Conservation (phyloP, 2,797 vertebrate species). For the Takifugu rubripes region DNA sequence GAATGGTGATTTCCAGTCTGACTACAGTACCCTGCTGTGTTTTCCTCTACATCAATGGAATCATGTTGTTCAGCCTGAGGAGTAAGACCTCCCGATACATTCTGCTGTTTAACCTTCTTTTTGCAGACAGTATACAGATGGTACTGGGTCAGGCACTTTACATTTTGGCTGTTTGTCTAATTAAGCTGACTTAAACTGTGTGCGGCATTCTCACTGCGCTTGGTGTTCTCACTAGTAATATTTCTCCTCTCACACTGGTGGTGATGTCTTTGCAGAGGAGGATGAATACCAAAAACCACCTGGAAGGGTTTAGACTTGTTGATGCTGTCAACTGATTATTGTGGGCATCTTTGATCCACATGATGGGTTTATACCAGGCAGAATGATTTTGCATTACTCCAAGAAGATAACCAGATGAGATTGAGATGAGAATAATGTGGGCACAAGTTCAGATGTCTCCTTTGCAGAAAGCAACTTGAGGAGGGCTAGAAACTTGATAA, state of each 20-base stretch:
- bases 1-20: not conserved
- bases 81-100: constrained; percentile 63
- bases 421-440: too few species aligned
- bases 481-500: too few species aligned
- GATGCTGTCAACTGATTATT: too few species aligned
- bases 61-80: constrained; percentile 35
- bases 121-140: constrained; percentile 51
- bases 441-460: too few species aligned
- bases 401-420: too few species aligned
- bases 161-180: not conserved
- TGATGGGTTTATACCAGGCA: too few species aligned
- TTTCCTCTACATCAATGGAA: constrained; percentile 26
- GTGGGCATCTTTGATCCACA: too few species aligned
- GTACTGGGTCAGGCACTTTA: constrained; percentile 22
- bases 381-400: too few species aligned
- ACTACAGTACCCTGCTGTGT: constrained; percentile 11
- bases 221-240: not conserved
- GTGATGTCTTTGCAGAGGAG: constrained; percentile 56
- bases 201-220: constrained; percentile 43
- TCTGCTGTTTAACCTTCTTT: constrained; percentile 44
- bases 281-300: too few species aligned
- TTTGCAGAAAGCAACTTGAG: too few species aligned
- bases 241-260: too few species aligned
- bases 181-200: constrained; percentile 22
- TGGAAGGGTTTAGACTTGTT: too few species aligned